Conservation (phyloP, 2,113 vertebrate genomes). For the Cardinalis cardinalis region DNA sequence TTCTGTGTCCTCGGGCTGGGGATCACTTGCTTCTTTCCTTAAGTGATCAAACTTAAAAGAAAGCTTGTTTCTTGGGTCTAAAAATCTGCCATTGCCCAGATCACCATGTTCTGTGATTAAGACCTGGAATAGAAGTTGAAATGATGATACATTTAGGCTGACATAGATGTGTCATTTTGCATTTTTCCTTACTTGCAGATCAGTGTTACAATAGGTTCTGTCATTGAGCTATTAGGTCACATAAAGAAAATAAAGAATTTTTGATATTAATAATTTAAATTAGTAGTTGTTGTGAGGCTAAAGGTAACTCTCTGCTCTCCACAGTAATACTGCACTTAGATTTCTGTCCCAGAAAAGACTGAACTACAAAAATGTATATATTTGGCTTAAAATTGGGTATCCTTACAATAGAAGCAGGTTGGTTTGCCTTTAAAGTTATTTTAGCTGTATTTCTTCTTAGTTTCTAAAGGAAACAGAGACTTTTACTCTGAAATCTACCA, state of each 20-base stretch:
- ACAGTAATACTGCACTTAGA: neutral
- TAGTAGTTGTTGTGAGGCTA: neutral
- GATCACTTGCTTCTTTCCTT: constrained; percentile 90
- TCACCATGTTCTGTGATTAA: constrained; percentile 95
- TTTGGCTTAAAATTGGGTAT: neutral
- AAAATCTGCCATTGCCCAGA: constrained; percentile 89
- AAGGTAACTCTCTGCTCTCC: neutral
- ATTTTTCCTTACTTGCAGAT: neutral
- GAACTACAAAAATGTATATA: neutral
- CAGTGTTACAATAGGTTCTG: neutral
- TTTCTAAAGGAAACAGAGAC: neutral
- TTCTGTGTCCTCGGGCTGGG: constrained; percentile 82
- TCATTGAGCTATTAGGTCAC: neutral
- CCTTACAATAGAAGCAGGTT: neutral
- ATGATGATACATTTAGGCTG: neutral
- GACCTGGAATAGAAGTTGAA: constrained; percentile 75
- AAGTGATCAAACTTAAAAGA: constrained; percentile 96
- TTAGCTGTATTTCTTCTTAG: neutral
- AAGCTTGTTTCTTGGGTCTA: constrained; percentile 92
- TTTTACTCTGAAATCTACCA: neutral
- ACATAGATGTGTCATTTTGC: neutral
- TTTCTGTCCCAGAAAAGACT: neutral
- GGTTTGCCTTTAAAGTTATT: neutral
- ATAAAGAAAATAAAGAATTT: neutral
- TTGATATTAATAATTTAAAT: neutral